phyloP scores from a whole-genome alignment of 2,888 invertebrate species.

The Pharmacophagus antenor region DNA sequence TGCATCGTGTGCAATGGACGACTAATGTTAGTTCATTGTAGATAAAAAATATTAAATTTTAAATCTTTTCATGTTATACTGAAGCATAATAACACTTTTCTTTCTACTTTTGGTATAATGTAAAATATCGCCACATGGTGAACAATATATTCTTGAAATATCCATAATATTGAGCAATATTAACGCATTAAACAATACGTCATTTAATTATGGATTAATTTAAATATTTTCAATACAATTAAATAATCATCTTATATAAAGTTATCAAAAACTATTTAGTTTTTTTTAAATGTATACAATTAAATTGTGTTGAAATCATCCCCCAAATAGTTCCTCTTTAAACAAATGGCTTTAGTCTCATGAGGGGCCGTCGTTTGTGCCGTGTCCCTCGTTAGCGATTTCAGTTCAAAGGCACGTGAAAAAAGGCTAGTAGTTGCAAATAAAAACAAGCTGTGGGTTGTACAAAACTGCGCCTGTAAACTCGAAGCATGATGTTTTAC shows the following conservation, averaged over 20 bases:
- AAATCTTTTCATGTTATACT: not conserved
- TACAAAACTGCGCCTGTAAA: constrained; percentile 15
- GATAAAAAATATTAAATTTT: not conserved
- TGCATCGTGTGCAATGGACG: no score
- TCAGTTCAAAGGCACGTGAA: constrained; percentile 20
- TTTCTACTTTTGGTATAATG: no score
- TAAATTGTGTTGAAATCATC: constrained; percentile 5
- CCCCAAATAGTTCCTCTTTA: constrained; percentile 3
- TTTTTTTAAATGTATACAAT: constrained; percentile 1
- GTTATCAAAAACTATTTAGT: not conserved
- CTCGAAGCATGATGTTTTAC: constrained; percentile 16
- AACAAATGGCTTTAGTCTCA: constrained; percentile 20
- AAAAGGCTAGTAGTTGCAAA: constrained; percentile 11
- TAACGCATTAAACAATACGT: no score
- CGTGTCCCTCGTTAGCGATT: constrained; percentile 23
- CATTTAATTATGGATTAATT: no score
- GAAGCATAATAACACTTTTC: no score
- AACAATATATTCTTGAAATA: no score
- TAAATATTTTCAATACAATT: no score
- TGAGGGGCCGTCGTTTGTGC: constrained; percentile 11
- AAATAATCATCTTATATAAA: no score
- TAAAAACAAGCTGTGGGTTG: constrained; percentile 4
- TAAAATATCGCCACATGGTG: no score
- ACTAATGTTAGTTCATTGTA: not conserved
- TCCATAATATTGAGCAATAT: no score